These are phyloP conservation scores for Etheostoma nigrum DNA, from an alignment of 2,797 vertebrate species.

Conservation along the genomic window DNA sequence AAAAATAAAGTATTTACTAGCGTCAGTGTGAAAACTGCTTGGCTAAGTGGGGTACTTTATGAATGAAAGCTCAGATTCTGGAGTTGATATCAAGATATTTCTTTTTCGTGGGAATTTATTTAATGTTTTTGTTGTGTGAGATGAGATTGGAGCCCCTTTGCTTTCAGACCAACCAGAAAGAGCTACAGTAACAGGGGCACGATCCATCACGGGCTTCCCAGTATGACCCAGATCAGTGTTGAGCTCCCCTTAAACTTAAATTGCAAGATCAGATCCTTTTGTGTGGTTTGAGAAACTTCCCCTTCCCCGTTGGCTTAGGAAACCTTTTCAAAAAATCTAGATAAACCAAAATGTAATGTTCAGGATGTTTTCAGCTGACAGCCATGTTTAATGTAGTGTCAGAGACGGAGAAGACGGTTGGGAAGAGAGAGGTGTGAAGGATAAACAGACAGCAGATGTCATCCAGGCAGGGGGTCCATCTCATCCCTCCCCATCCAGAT, in stretches of 20 bases:
- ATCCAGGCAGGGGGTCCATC: constrained; percentile 57
- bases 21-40: constrained; percentile 9
- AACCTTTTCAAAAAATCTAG: not conserved
- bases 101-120: not conserved
- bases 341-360: constrained; percentile 1
- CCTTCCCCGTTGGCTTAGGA: not conserved
- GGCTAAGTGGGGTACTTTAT: constrained; percentile 9
- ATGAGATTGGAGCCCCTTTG: not conserved
- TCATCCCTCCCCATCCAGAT: constrained; percentile 55
- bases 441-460: constrained; percentile 71
- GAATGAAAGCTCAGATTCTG: constrained; percentile 10
- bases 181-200: not conserved
- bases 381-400: not conserved
- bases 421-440: constrained; percentile 60
- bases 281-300: constrained; percentile 37
- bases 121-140: not conserved
- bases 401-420: constrained; percentile 8
- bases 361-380: not conserved
- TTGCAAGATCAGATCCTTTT: not conserved
- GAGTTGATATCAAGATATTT: not conserved
- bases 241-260: no score
- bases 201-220: constrained; percentile 8
- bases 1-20: constrained; percentile 49
- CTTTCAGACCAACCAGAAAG: not conserved
- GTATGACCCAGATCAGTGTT: no score